phyloP scores from a whole-genome alignment of 2,113 vertebrate species.

The Phalacrocorax aristotelis region DNA sequence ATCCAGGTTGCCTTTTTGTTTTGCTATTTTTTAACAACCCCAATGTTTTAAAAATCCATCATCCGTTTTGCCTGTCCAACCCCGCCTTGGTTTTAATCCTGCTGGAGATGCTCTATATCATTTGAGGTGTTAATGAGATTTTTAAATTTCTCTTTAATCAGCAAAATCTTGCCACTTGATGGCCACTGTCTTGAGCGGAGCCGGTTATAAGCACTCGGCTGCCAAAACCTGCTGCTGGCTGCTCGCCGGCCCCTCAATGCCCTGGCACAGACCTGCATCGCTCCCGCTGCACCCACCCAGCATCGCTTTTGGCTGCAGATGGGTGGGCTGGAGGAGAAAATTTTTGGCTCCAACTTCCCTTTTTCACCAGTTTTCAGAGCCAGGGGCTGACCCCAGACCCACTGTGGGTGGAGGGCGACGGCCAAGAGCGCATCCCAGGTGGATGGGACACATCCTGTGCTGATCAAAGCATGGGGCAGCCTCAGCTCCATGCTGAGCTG shows the following conservation, averaged over 20 bases:
- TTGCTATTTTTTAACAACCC: not conserved
- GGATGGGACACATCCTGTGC: not conserved
- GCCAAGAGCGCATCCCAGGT: no score
- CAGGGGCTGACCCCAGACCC: not conserved
- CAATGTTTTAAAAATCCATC: not conserved
- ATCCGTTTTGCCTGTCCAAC: not conserved
- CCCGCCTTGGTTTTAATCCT: not conserved
- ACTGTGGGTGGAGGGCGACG: accelerated
- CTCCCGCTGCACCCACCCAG: not conserved
- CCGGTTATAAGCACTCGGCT: not conserved
- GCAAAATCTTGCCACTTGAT: not conserved
- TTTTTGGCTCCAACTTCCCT: not conserved
- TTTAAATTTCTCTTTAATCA: slow-evolving; percentile 36
- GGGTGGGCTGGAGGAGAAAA: not conserved
- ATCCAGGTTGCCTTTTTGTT: not conserved
- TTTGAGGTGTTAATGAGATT: not conserved
- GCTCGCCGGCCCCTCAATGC: not conserved
- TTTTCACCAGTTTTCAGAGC: not conserved
- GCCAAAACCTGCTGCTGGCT: not conserved
- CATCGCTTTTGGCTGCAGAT: accelerated
- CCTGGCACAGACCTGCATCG: accelerated
- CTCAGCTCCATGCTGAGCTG: not conserved
- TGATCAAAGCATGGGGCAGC: not conserved
- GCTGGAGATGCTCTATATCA: not conserved
- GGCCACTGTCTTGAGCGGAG: not conserved